Conservation (phyloP, 2,797 vertebrate species). For the Rachycentron canadum region DNA sequence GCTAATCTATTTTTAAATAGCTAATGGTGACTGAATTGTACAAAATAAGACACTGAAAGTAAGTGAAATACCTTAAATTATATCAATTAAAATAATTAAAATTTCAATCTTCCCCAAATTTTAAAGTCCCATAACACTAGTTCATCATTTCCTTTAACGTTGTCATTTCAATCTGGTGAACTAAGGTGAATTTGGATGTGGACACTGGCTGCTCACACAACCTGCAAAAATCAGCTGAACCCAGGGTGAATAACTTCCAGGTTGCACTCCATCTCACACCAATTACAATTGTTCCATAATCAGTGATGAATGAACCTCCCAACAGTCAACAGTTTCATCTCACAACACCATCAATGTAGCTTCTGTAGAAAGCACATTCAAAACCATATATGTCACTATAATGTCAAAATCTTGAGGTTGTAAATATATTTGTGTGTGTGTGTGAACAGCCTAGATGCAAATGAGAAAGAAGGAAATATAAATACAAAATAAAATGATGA, state of each 20-base stretch:
- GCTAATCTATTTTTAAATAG: too few relatives aligned
- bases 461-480: background rate
- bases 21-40: background rate
- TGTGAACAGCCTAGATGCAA: background rate
- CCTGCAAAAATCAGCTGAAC: background rate
- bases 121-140: background rate
- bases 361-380: conserved; percentile 1
- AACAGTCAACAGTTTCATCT: conserved; percentile 20
- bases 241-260: background rate
- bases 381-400: conserved; percentile 2
- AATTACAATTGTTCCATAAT: background rate
- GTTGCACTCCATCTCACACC: background rate
- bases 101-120: background rate
- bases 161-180: background rate
- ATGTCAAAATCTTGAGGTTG: background rate
- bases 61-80: background rate
- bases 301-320: conserved; percentile 14
- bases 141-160: background rate
- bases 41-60: too few relatives aligned
- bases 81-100: background rate
- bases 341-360: conserved; percentile 9
- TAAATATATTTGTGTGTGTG: background rate
- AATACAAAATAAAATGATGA: conserved; percentile 8
- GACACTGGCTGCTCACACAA: background rate
- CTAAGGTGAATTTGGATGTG: background rate